A percentile compares a stretch with the other conserved stretches of the same genome.
Conservation (phyloP, 2,888 invertebrate genomes). For the Ommatoiulus sabulosus region DNA sequence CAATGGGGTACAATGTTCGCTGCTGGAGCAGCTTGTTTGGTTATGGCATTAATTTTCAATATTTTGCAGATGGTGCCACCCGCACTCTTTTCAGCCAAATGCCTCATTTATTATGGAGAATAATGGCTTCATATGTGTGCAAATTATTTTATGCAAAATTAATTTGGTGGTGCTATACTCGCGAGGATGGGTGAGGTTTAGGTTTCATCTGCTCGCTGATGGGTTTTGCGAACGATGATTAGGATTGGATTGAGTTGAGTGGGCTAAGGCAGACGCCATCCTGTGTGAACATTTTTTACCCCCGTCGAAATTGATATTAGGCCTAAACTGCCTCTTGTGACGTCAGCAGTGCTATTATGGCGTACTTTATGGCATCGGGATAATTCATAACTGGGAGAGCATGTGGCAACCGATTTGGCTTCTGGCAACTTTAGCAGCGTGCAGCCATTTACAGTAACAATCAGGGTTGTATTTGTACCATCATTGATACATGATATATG, state of each 20-base stretch:
- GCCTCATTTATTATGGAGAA: conserved; percentile 47
- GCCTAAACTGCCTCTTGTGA: neutral
- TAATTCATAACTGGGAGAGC: neutral
- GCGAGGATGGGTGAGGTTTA: conserved; percentile 44
- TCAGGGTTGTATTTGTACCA: neutral
- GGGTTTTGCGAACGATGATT: conserved; percentile 27
- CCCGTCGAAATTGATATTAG: neutral
- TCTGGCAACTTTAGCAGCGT: neutral
- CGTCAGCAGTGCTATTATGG: neutral
- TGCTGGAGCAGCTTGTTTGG: conserved; percentile 22
- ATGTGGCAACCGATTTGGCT: neutral
- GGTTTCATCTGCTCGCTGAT: conserved; percentile 45
- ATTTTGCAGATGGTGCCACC: conserved; percentile 48
- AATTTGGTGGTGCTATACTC: conserved; percentile 36
- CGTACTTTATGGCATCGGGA: neutral
- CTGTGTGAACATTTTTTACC: neutral
- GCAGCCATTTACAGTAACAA: neutral
- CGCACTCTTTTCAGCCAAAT: conserved; percentile 47
- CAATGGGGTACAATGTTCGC: neutral
- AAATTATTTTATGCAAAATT: conserved; percentile 48
- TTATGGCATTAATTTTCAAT: conserved; percentile 42
- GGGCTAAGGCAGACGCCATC: neutral
- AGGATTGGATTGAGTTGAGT: conserved; percentile 45
- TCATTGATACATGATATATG: too few relatives aligned
- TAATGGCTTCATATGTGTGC: conserved; percentile 48